These are phyloP conservation scores for Yoshiicerus persimilis DNA, from an alignment of 1,140 invertebrate species.

Conservation along the genomic window DNA sequence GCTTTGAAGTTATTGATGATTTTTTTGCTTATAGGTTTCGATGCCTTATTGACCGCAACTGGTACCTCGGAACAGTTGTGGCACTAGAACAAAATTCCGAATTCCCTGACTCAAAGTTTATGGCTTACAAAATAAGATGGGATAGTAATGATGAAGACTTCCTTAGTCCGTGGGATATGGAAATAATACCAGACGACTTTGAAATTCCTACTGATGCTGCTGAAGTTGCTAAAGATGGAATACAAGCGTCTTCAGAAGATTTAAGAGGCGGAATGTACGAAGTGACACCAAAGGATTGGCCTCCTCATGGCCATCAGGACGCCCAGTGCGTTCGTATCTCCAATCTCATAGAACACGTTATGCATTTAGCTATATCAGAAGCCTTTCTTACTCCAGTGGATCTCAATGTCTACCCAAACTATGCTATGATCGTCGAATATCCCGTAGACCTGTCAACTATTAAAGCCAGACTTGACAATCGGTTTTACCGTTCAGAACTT, in stretches of 20 bases:
- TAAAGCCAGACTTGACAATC: slow-evolving; percentile 77
- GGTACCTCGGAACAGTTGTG: slow-evolving; percentile 89
- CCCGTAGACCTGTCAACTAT: slow-evolving; percentile 94
- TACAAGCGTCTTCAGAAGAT: slow-evolving; percentile 79
- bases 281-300: slow-evolving; percentile 82
- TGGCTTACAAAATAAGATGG: slow-evolving; percentile 88
- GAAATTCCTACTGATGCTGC: slow-evolving; percentile 8
- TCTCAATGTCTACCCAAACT: slow-evolving; percentile 84
- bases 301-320: slow-evolving; percentile 68
- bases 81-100: slow-evolving; percentile 67
- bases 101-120: slow-evolving; percentile 76
- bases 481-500: slow-evolving; percentile 87
- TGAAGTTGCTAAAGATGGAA: slow-evolving; percentile 64
- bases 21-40: slow-evolving; percentile 66
- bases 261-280: slow-evolving; percentile 72
- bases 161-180: slow-evolving; percentile 96
- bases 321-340: slow-evolving; percentile 73
- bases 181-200: slow-evolving; percentile 72
- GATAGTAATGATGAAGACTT: slow-evolving; percentile 88
- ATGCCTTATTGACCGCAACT: slow-evolving; percentile 93
- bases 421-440: slow-evolving; percentile 88
- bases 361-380: slow-evolving; percentile 87
- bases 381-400: slow-evolving; percentile 92
- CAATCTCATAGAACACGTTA: slow-evolving; percentile 74
- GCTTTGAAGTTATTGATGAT: too few species aligned